Base-by-base conservation (phyloP, 2,113 vertebrate genomes). In the Alethe castanea region DNA sequence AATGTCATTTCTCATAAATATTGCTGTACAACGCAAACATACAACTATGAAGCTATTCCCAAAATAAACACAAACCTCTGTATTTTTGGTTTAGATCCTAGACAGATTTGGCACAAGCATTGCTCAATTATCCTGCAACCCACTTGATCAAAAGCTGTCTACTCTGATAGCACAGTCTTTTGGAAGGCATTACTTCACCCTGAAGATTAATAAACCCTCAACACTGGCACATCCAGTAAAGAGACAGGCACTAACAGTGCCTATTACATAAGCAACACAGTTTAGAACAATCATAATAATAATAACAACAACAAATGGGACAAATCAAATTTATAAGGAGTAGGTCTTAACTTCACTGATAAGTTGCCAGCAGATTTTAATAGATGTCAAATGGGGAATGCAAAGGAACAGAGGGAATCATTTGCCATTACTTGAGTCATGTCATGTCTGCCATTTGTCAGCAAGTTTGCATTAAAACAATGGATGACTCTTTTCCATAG, bases 1-100 rank as follows among this genome's bases (percentile, higher is more conserved):
- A 82, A 8, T 47, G 47, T 89, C 9, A 89, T 85, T 90, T 90
- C 74, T 66, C 74, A 90, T 83, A 90, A 95, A 86, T 83, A 92
- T 3, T 62, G 40, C 40, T 33, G 28, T 17, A 80, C 3, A 28
- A 88, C 52, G 29, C 78, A 90, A 80, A 45, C 2, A 2, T 42
- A 79, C 66, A 86, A 64, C 54, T 53, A 56, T 19, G 14, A 92
- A 64, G 8, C 7, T 60, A 81, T 44, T 96, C 76, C 85, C 85
- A 96, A 90, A 83, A 90, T 67, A 92, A 92, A 93, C 81, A 86
- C 18, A 67, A 93, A 84, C 8, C 16, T 45, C 62, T 35, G 38
- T 47, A 44, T 50, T 95, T 90, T 88, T 83, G 31, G 40, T 77
- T 90, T 81, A 64, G 76, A 84, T 81, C 89, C 57, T 83, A 81